Percentiles rank a stretch among this genome's conserved stretches.
phyloP scores from a whole-genome alignment of 2,797 vertebrate genomes.

The Parambassis ranga region DNA sequence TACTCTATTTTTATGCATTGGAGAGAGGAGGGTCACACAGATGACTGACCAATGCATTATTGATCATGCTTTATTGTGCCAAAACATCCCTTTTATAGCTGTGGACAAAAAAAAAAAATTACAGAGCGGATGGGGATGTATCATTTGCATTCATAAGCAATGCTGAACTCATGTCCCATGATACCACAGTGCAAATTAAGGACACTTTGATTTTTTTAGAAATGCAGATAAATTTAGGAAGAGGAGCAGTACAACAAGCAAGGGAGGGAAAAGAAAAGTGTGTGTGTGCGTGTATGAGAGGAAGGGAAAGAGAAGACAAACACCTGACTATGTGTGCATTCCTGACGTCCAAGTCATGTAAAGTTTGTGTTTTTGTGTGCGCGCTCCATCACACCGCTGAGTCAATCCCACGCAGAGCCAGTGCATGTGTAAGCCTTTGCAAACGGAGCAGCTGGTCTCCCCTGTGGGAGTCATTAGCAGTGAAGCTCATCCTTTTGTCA shows the following conservation, averaged over 20 bases:
- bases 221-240: slow-evolving; percentile 6
- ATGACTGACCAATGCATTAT: slow-evolving; percentile 52
- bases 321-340: not conserved
- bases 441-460: slow-evolving; percentile 74
- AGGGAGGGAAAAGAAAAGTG: not conserved
- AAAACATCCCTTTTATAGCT: slow-evolving; percentile 33
- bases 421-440: slow-evolving; percentile 37
- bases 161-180: slow-evolving; percentile 16
- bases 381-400: slow-evolving; percentile 18
- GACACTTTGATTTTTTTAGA: slow-evolving; percentile 23
- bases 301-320: not conserved
- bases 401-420: slow-evolving; percentile 18
- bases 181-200: slow-evolving; percentile 44
- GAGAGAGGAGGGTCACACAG: slow-evolving; percentile 10
- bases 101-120: not conserved
- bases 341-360: slow-evolving; percentile 16
- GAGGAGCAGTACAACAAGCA: too few species aligned
- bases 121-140: slow-evolving; percentile 23
- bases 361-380: slow-evolving; percentile 32
- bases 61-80: slow-evolving; percentile 52
- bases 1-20: slow-evolving; percentile 2
- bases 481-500: slow-evolving; percentile 79
- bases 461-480: slow-evolving; percentile 80
- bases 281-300: not conserved
- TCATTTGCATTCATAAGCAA: slow-evolving; percentile 45